These are phyloP conservation scores for Leptura quadrifasciata DNA, from an alignment of 2,888 invertebrate genomes.

Conservation along the genomic window DNA sequence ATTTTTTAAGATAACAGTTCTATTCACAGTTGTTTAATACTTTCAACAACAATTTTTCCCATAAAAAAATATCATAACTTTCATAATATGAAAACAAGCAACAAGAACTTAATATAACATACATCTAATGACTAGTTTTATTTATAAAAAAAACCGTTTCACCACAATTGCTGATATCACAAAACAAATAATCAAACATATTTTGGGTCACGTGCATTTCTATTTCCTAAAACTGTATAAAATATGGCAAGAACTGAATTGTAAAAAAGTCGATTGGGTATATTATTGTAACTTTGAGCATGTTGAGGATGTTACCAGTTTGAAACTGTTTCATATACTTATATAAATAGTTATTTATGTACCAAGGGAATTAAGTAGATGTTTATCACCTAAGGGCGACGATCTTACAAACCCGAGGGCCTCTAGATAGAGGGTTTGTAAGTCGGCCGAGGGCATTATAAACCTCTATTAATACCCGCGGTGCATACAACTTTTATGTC, in stretches of 20 bases:
- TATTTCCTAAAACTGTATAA: not conserved
- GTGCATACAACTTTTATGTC: too few relatives aligned
- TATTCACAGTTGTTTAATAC: conserved; percentile 14
- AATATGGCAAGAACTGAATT: conserved; percentile 5
- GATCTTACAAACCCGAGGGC: too few relatives aligned
- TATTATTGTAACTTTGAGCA: conserved; percentile 1
- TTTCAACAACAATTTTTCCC: conserved; percentile 10
- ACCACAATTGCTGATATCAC: conserved; percentile 29
- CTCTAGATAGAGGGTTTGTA: too few relatives aligned
- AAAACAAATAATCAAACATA: conserved; percentile 24
- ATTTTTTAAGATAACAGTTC: not conserved
- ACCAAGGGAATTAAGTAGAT: too few relatives aligned
- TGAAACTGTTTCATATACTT: not conserved
- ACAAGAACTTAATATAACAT: conserved; percentile 29
- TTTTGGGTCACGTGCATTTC: not conserved
- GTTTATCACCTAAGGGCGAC: too few relatives aligned
- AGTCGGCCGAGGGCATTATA: too few relatives aligned
- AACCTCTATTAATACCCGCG: too few relatives aligned
- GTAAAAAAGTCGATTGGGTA: not conserved
- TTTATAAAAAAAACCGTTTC: conserved; percentile 33
- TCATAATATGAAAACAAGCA: not conserved
- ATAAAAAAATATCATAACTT: conserved; percentile 2
- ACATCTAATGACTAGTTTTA: conserved; percentile 40
- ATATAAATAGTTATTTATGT: too few relatives aligned
- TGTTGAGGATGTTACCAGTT: not conserved